phyloP scores from a whole-genome alignment of 64 coral and sea anemone genomes.

The Stichodactyla helianthus region DNA sequence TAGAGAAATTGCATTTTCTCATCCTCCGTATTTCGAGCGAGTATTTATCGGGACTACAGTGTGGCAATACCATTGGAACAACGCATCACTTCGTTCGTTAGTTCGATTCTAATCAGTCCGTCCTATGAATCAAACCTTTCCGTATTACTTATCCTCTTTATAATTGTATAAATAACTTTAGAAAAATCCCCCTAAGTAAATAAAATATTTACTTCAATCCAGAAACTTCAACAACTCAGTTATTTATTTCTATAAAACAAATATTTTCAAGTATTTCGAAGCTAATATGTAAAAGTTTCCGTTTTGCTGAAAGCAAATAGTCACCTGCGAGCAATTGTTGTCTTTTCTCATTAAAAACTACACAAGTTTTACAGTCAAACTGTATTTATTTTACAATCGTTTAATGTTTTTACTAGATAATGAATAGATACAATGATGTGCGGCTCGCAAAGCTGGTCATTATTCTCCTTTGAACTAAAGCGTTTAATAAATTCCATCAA shows the following conservation, averaged over 20 bases:
- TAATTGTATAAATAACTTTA: not conserved
- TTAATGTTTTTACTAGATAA: not conserved
- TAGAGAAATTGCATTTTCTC: not conserved
- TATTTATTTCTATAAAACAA: slow-evolving; percentile 10
- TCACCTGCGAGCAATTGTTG: slow-evolving; percentile 12
- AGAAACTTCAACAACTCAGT: not conserved
- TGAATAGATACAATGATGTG: not conserved
- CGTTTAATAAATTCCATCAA: not conserved
- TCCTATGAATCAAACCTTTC: slow-evolving; percentile 1
- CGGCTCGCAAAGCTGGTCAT: not conserved
- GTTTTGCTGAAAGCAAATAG: not conserved
- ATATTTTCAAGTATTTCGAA: slow-evolving; percentile 2
- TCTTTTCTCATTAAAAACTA: slow-evolving; percentile 6
- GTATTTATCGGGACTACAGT: not conserved
- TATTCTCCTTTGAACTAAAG: not conserved
- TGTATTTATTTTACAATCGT: slow-evolving; percentile 3
- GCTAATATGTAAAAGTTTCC: slow-evolving; percentile 15
- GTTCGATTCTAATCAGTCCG: not conserved
- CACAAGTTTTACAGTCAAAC: not conserved
- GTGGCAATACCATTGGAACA: not conserved
- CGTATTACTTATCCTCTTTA: not conserved
- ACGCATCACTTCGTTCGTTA: not conserved
- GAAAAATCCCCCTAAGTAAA: not conserved
- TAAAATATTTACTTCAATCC: not conserved
- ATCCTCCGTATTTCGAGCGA: not conserved